Conservation (phyloP, 2,113 vertebrate genomes). For the Odontesthes bonariensis region DNA sequence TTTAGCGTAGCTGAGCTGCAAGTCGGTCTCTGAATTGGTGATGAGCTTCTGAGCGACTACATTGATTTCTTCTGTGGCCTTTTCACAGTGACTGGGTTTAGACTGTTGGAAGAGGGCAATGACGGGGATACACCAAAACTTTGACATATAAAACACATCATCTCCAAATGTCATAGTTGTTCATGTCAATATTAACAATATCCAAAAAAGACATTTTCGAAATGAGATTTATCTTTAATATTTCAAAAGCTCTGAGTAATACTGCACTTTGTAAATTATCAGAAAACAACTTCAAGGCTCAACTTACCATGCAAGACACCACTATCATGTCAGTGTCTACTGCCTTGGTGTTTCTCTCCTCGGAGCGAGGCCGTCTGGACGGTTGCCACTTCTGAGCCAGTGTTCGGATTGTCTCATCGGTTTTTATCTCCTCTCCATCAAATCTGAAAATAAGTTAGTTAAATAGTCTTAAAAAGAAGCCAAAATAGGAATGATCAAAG, state of each 20-base stretch:
- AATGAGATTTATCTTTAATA: no score
- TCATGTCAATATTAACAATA: neutral
- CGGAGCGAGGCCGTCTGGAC: slow-evolving; percentile 83
- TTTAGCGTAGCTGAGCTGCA: slow-evolving; percentile 95
- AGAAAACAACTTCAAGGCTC: neutral
- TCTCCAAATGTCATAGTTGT: neutral
- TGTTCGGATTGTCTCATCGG: slow-evolving; percentile 91
- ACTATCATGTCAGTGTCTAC: slow-evolving; percentile 97
- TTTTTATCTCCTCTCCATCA: slow-evolving; percentile 93
- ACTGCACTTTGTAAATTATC: neutral
- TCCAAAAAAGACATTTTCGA: no score
- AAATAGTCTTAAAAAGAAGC: neutral
- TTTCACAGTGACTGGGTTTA: slow-evolving; percentile 89
- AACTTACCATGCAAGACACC: slow-evolving; percentile 88
- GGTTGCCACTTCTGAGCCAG: slow-evolving; percentile 97
- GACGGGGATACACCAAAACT: neutral
- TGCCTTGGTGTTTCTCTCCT: slow-evolving; percentile 91
- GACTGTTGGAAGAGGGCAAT: slow-evolving; percentile 77
- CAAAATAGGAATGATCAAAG: neutral
- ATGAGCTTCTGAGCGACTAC: slow-evolving; percentile 95
- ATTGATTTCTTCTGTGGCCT: slow-evolving; percentile 91
- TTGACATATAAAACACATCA: neutral
- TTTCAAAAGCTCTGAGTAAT: neutral
- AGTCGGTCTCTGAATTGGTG: slow-evolving; percentile 92
- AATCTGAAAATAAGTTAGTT: slow-evolving; percentile 81